phyloP scores from a whole-genome alignment of 1,140 invertebrate species.

The Drosophila suzukii region DNA sequence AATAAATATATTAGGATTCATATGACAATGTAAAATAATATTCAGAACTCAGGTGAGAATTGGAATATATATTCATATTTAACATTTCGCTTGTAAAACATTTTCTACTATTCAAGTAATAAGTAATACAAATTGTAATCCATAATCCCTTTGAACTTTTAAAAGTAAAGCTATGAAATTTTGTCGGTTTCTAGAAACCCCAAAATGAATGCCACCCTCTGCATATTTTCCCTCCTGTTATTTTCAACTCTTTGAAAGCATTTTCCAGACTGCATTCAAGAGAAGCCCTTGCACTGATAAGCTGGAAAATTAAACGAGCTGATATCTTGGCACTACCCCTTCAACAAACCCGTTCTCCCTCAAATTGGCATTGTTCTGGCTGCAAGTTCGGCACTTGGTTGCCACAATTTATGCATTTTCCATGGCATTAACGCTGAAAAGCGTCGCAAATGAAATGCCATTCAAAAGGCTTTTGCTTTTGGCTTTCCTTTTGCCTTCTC shows the following conservation, averaged over 20 bases:
- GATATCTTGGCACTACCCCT: conserved; percentile 14
- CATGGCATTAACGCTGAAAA: conserved; percentile 78
- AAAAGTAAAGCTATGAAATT: not conserved
- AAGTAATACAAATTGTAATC: no score
- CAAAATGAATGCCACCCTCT: not conserved
- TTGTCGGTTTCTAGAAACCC: not conserved
- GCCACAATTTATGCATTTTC: conserved; percentile 80
- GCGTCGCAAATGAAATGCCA: conserved; percentile 78
- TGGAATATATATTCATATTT: no score
- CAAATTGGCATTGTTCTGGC: conserved; percentile 54
- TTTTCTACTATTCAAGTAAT: no score
- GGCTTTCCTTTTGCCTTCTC: conserved; percentile 30
- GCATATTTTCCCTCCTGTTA: not conserved
- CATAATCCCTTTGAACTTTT: no score
- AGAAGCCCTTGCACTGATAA: conserved; percentile 29
- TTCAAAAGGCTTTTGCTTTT: conserved; percentile 58
- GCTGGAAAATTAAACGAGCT: conserved; percentile 38
- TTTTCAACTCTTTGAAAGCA: conserved; percentile 10
- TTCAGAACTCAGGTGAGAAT: no score
- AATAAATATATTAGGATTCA: no score
- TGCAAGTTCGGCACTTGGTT: conserved; percentile 61
- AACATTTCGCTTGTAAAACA: no score
- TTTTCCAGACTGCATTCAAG: conserved; percentile 23
- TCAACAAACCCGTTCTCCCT: not conserved
- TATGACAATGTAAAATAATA: no score